Conservation (phyloP, 2,113 vertebrate genomes). For the Nerophis lumbriciformis region DNA sequence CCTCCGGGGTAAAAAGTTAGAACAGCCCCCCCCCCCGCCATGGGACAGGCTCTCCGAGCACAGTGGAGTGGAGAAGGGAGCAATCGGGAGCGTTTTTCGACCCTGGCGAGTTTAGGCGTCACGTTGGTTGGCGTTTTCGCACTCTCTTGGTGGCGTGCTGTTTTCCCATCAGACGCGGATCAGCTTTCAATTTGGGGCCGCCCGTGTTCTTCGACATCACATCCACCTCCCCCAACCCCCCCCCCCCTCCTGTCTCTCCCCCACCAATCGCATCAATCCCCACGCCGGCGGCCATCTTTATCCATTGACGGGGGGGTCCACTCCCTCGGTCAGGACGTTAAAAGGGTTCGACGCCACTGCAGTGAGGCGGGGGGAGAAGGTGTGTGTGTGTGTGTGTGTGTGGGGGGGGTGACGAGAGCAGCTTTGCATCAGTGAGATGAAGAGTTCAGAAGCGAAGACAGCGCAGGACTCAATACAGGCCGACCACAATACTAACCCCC, state of each 20-base stretch:
- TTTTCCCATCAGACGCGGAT: constrained; percentile 50
- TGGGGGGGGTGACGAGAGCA: constrained; percentile 42
- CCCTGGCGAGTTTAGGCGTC: no score
- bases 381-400: not conserved
- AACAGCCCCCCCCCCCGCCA: no score
- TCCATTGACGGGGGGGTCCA: not conserved
- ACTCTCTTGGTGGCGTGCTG: constrained; percentile 14
- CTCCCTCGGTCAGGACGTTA: constrained; percentile 25
- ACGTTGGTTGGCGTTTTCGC: no score
- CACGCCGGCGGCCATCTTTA: constrained; percentile 1
- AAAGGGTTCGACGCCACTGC: constrained; percentile 28
- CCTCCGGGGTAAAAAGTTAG: no score
- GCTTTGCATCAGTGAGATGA: constrained; percentile 42
- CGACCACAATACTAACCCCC: constrained; percentile 1
- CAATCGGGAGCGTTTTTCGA: no score
- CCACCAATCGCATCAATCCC: not conserved
- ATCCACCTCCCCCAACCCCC: no score
- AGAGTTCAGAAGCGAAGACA: constrained; percentile 54
- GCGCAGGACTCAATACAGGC: constrained; percentile 49
- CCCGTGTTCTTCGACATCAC: no score
- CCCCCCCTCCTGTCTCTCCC: not conserved
- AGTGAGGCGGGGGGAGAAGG: not conserved
- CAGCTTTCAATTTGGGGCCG: constrained; percentile 8
- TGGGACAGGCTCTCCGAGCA: no score
- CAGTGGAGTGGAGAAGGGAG: no score